These are phyloP conservation scores for Pteruthius melanotis DNA, from an alignment of 2,113 vertebrate species.

Conservation along the genomic window DNA sequence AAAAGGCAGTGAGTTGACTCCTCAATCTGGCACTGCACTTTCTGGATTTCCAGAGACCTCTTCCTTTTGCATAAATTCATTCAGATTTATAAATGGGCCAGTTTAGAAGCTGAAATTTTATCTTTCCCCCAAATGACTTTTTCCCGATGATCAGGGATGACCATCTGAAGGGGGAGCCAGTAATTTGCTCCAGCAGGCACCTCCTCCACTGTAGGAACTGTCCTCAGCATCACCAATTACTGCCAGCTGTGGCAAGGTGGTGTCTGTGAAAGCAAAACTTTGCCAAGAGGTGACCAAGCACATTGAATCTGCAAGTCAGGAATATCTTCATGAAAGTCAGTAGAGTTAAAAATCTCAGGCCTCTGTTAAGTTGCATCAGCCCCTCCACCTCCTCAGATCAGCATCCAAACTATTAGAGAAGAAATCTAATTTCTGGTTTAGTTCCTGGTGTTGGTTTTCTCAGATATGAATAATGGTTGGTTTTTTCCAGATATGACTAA, in stretches of 20 bases:
- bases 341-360: background rate
- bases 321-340: background rate
- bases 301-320: background rate
- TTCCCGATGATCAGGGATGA: background rate
- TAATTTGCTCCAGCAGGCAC: background rate
- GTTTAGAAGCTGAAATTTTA: background rate
- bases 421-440: background rate
- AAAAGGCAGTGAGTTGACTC: accelerated
- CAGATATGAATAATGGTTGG: background rate
- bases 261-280: background rate
- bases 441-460: background rate
- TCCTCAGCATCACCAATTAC: background rate
- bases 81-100: background rate
- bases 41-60: background rate
- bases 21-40: background rate
- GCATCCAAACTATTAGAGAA: background rate
- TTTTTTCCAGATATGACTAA: background rate
- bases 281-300: background rate
- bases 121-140: background rate
- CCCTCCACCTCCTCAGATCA: background rate
- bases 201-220: background rate
- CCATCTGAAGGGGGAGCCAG: background rate
- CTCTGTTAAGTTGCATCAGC: background rate
- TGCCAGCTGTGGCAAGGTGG: background rate
- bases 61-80: background rate